Evolutionary conservation across 1,140 invertebrate species (phyloP).

Genomic region (Calliopsis andreniformis): DNA sequence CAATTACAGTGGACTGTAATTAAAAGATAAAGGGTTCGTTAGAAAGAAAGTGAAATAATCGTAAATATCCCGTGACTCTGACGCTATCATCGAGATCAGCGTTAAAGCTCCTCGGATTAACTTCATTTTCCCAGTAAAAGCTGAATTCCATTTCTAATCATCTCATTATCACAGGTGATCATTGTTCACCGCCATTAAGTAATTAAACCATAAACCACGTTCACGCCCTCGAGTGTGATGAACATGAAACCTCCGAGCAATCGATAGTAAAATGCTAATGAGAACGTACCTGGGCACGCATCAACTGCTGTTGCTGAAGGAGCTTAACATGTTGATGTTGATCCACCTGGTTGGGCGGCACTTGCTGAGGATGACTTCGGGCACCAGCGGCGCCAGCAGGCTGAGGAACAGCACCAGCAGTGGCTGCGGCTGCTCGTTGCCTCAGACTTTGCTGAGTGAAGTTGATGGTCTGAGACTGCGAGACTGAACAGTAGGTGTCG

Average conservation of each 20-base stretch:
- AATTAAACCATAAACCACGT: slow-evolving; percentile 51
- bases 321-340: slow-evolving; percentile 85
- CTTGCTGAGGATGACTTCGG: slow-evolving; percentile 75
- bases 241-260: slow-evolving; percentile 32
- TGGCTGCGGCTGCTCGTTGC: slow-evolving; percentile 78
- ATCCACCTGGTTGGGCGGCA: slow-evolving; percentile 76
- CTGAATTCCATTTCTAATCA: slow-evolving; percentile 10
- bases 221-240: not conserved
- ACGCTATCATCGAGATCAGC: too few relatives aligned
- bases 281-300: slow-evolving; percentile 80
- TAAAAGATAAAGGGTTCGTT: too few relatives aligned
- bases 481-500: slow-evolving; percentile 86
- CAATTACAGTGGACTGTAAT: too few relatives aligned
- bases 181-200: slow-evolving; percentile 48
- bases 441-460: slow-evolving; percentile 88
- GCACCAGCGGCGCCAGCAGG: slow-evolving; percentile 57
- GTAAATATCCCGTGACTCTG: too few relatives aligned
- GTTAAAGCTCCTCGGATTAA: too few relatives aligned
- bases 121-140: not conserved
- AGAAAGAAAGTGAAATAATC: too few relatives aligned
- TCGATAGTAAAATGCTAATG: not conserved
- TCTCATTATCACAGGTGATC: slow-evolving; percentile 17
- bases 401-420: slow-evolving; percentile 75
- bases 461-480: slow-evolving; percentile 91
- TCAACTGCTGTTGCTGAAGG: slow-evolving; percentile 83